Evolutionary conservation across 2,888 invertebrate species (phyloP).

Genomic region (Orthosia incerta): DNA sequence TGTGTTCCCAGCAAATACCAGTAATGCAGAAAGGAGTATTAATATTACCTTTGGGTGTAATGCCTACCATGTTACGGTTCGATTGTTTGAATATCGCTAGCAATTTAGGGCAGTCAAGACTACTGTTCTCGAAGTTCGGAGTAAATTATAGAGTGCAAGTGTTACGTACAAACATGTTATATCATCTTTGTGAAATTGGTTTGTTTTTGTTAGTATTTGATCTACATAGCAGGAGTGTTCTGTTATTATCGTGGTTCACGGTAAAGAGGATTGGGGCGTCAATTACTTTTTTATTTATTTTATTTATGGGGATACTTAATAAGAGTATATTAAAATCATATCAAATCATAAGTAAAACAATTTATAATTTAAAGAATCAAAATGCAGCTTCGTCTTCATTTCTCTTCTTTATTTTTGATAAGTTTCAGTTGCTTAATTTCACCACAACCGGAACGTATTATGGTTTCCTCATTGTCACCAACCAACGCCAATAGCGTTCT

Average conservation of each 20-base stretch:
- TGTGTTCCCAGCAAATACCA: slow-evolving; percentile 50
- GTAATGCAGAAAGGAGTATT: slow-evolving; percentile 52
- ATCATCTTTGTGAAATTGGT: slow-evolving; percentile 51
- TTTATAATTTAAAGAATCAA: not conserved
- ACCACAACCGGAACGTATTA: not conserved
- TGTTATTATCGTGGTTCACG: slow-evolving; percentile 3
- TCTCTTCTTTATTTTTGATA: not conserved
- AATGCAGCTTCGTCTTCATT: not conserved
- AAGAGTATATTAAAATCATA: not conserved
- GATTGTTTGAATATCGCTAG: slow-evolving; percentile 60
- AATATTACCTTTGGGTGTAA: slow-evolving; percentile 45
- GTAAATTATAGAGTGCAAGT: slow-evolving; percentile 43
- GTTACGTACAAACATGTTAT: slow-evolving; percentile 52
- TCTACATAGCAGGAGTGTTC: slow-evolving; percentile 31
- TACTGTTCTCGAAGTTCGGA: slow-evolving; percentile 42
- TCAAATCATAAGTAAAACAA: not conserved
- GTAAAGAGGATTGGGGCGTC: not conserved
- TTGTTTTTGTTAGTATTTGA: slow-evolving; percentile 39
- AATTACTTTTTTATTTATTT: too few relatives aligned
- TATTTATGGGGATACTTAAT: not conserved
- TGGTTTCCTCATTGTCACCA: too few relatives aligned
- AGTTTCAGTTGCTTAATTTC: not conserved
- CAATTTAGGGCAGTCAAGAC: slow-evolving; percentile 41
- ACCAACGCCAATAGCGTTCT: too few relatives aligned
- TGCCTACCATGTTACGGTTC: slow-evolving; percentile 42